Base-by-base conservation (phyloP, 2,888 invertebrate genomes). In the Hyposoter dolosus region DNA sequence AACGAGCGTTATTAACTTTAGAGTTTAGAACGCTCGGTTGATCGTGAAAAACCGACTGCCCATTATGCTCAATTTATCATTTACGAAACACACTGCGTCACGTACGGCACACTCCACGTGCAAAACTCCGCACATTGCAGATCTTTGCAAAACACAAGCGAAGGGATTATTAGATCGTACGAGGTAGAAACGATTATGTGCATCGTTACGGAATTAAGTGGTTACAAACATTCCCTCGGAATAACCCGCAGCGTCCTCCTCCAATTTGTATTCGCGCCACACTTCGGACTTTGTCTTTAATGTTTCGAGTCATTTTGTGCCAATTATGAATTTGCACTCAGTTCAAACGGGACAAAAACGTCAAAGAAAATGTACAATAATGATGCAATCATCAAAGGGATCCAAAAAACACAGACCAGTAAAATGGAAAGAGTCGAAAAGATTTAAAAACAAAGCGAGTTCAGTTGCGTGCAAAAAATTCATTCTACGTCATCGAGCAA, bases 31-130 rank as follows among this genome's bases (percentile, higher is more conserved):
- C 63, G 47, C 56, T 47, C 53, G 66, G 35, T 28, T 75, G 71
- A 47, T 76, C 71, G 71, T 71, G 80, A 84, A 80, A 81, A 84
- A 69, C 53, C 53, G 28, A 71, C 74, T 71, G 43, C 45, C 76
- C n/a, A 80, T 84, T 84, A 84, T 65, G 50, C 32, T 56, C 74
- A 68, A 80, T 80, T 84, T 71, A 84, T 84, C 79, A 69, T 80
- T 84, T 81, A 72, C 80, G 71, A 80, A 84, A 84, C 53, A 45
- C 32, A 66, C 10, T 43, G 40, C n/a, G 56, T 65, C 72, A 74
- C 53, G 75, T 71, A 63, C 47, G 23, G 53, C 53, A 68, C 66
- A 68, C 23, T 80, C 35, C 9, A 80, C 53, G 63, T 72, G 50
- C 60, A 63, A 79, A 60, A 80, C 45, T 35, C 66, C 32, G 15